Evolutionary conservation across 2,113 vertebrate genomes (phyloP).

Genomic region (Ptilorrhoa leucosticta): DNA sequence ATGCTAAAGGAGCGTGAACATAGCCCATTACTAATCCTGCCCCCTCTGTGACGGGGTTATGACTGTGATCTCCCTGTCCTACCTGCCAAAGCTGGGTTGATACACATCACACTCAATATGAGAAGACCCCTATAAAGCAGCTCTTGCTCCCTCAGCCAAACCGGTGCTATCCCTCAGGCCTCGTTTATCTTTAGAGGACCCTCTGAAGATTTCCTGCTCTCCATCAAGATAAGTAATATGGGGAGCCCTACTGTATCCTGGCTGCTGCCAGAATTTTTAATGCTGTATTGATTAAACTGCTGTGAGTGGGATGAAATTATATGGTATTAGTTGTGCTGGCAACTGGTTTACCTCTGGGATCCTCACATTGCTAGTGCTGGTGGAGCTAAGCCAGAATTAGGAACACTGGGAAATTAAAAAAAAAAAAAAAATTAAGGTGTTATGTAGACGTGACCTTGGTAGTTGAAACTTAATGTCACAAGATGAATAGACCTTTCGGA

Average conservation of each 20-base stretch:
- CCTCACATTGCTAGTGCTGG: not conserved
- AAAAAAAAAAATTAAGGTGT: not conserved
- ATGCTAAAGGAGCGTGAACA: not conserved
- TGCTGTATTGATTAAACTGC: slow-evolving; percentile 58
- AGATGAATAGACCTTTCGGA: not conserved
- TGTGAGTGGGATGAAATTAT: slow-evolving; percentile 51
- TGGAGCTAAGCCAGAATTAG: slow-evolving; percentile 46
- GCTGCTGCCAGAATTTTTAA: slow-evolving; percentile 51
- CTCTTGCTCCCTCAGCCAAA: not conserved
- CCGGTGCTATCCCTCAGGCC: not conserved
- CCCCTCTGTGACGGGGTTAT: not conserved
- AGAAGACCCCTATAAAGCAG: not conserved
- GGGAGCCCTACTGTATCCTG: slow-evolving; percentile 12
- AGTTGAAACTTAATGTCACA: not conserved
- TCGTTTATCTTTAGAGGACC: not conserved
- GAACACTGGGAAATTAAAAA: slow-evolving; percentile 23
- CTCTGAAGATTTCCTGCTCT: slow-evolving; percentile 19
- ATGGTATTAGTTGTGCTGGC: slow-evolving; percentile 57
- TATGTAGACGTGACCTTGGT: not conserved
- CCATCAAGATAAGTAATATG: not conserved
- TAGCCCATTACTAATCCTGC: not conserved
- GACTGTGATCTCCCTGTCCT: not conserved
- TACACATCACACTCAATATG: fast-evolving
- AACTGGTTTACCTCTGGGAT: slow-evolving; percentile 51
- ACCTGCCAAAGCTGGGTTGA: not conserved